These are phyloP conservation scores for Terebella lapidaria DNA, from an alignment of 2,888 invertebrate genomes.

Conservation along the genomic window DNA sequence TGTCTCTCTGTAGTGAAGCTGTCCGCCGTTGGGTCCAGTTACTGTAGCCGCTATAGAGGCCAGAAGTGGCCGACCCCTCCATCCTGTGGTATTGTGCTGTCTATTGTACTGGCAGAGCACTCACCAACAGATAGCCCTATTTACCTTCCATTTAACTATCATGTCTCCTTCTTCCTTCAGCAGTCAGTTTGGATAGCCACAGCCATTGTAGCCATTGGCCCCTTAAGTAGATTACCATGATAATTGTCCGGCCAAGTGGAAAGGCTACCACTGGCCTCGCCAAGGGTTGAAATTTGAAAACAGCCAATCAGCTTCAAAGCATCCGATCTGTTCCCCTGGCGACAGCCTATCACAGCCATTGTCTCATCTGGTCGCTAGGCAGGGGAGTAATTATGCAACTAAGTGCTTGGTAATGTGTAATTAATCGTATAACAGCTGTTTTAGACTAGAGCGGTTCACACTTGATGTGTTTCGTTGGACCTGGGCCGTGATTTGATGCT, in stretches of 20 bases:
- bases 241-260: neutral
- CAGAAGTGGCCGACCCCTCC: no score
- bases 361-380: neutral
- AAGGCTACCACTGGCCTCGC: neutral
- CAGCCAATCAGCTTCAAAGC: neutral
- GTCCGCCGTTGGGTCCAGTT: no score
- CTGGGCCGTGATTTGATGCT: no score
- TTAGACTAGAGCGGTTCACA: neutral
- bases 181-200: no score
- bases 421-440: slow-evolving; percentile 3
- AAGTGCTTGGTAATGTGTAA: neutral
- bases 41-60: no score
- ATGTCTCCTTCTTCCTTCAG: no score
- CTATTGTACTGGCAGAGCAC: no score
- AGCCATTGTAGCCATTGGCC: neutral
- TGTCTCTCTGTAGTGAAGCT: no score
- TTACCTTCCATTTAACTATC: no score
- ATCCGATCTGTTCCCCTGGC: neutral
- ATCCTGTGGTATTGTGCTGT: no score
- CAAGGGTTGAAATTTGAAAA: neutral
- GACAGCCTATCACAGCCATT: neutral
- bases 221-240: slow-evolving; percentile 5
- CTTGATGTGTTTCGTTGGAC: neutral
- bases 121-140: no score
- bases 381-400: slow-evolving; percentile 3